Conservation (phyloP, 2,888 invertebrate species). For the Seira musarum region DNA sequence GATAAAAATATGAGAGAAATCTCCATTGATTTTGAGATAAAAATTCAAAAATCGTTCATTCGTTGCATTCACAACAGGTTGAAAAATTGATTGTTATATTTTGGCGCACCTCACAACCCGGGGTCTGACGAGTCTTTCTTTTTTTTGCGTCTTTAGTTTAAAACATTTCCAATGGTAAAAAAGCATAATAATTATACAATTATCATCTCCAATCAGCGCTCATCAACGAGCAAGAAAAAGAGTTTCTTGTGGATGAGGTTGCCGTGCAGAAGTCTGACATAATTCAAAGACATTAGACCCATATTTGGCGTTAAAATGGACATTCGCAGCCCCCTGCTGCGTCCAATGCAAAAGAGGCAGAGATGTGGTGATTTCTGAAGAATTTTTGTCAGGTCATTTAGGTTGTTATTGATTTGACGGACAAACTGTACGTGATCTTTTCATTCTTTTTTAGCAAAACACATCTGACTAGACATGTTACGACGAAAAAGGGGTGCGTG, state of each 20-base stretch:
- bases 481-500: conserved; percentile 21
- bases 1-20: conserved; percentile 5
- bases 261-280: conserved; percentile 38
- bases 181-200: neutral
- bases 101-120: neutral
- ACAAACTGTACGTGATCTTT: conserved; percentile 19
- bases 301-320: conserved; percentile 61
- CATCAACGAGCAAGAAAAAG: neutral
- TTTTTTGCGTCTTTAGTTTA: too few species aligned
- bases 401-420: conserved; percentile 58
- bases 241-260: conserved; percentile 6
- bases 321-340: conserved; percentile 58
- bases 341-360: conserved; percentile 19
- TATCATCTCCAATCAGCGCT: conserved; percentile 10
- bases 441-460: conserved; percentile 12
- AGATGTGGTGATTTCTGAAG: conserved; percentile 58
- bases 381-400: conserved; percentile 58
- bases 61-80: neutral
- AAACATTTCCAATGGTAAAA: neutral
- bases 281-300: conserved; percentile 60
- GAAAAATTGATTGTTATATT: too few species aligned
- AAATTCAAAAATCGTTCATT: too few species aligned
- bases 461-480: conserved; percentile 13
- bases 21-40: conserved; percentile 5
- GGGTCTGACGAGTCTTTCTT: too few species aligned